Base-by-base conservation (phyloP, 1,140 invertebrate genomes). In the Panagrolaimus sp. region DNA sequence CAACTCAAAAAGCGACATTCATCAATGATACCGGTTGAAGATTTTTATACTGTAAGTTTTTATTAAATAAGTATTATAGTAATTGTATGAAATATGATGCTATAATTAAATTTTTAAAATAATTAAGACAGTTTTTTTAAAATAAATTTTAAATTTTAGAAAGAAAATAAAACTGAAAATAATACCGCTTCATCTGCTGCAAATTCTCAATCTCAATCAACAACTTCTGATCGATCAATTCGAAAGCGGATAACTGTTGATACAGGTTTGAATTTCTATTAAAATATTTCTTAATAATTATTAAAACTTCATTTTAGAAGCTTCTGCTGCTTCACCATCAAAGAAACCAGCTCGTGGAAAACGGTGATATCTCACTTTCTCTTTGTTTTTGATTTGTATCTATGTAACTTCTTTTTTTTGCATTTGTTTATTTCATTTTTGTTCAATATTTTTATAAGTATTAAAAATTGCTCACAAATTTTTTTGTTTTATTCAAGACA, bases 1-100 rank as follows among this genome's bases (percentile, higher is more conserved):
- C 52, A 58, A 17, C 17, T 58, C 0, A 58, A 26, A 28, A 21
- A 28, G 2, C 21, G 28, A 5, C 21, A 58, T 21, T 58, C 52
- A 14, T 21, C 52, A 10, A 58, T 28, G 21, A 10, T 58, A 0
- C 21, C 21, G 15, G 15, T 28, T 8, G 52, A 58, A 26, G 52
- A 58, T n/a, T 58, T 58, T 58, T 58, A 58, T 58, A 58, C 52
- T 17, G 52, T 58, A 58, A 58, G 52, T 58, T 28, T 26, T 10
- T 12, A n/a, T n/a, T n/a, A n/a, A n/a, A n/a, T n/a, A n/a, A n/a
- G n/a, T n/a, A n/a, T n/a, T n/a, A n/a, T n/a, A n/a, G n/a, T n/a
- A n/a, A n/a, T n/a, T n/a, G n/a, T n/a, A n/a, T n/a, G n/a, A n/a
- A n/a, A n/a, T n/a, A n/a, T n/a, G n/a, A n/a, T n/a, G n/a, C n/a